These are phyloP conservation scores for Mythimna albipuncta DNA, from an alignment of 2,888 invertebrate genomes.

Conservation along the genomic window DNA sequence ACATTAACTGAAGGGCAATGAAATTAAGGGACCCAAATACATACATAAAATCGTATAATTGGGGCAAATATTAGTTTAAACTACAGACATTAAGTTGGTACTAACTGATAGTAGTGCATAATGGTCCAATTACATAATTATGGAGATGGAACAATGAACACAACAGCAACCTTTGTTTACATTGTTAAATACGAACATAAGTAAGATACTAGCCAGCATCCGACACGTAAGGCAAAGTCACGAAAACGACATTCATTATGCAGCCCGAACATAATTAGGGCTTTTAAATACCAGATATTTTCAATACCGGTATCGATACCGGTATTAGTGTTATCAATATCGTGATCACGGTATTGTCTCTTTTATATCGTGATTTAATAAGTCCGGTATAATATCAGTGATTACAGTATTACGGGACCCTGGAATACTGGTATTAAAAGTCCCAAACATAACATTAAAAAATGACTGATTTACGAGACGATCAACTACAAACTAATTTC, in stretches of 20 bases:
- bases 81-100: conserved; percentile 6
- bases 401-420: too few relatives aligned
- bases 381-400: too few relatives aligned
- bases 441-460: background rate
- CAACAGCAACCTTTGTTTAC: conserved; percentile 27
- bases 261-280: background rate
- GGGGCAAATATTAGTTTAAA: conserved; percentile 5
- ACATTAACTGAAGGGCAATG: background rate
- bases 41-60: conserved; percentile 2
- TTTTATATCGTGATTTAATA: too few relatives aligned
- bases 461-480: background rate
- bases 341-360: too few relatives aligned
- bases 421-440: too few relatives aligned
- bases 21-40: background rate
- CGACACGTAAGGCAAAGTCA: conserved; percentile 31
- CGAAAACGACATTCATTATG: conserved; percentile 35
- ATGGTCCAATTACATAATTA: conserved; percentile 21
- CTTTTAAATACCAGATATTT: too few relatives aligned
- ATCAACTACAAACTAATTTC: background rate
- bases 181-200: background rate
- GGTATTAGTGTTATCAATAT: too few relatives aligned
- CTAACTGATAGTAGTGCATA: background rate
- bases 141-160: background rate
- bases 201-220: background rate
- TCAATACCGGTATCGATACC: too few relatives aligned